phyloP scores from a whole-genome alignment of 2,888 invertebrate genomes.

The Empis stercorea region DNA sequence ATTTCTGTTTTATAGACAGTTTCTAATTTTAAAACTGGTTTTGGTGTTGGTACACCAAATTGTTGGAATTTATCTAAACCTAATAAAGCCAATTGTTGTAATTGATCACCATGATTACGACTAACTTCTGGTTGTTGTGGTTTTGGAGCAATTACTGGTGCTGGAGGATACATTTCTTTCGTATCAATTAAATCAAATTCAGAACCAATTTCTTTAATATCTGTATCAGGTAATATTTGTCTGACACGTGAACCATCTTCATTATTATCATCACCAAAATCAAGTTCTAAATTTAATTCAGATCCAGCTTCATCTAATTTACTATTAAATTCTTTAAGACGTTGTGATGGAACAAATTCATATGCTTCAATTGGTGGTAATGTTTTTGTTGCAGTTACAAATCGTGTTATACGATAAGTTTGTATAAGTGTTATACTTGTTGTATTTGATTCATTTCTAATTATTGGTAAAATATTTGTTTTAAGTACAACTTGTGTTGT shows the following conservation, averaged over 20 bases:
- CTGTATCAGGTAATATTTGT: constrained; percentile 50
- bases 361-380: constrained; percentile 76
- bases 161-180: constrained; percentile 26
- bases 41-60: constrained; percentile 65
- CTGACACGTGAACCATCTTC: constrained; percentile 27
- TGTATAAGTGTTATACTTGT: constrained; percentile 72
- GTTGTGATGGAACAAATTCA: constrained; percentile 75
- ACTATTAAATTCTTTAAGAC: constrained; percentile 77
- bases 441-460: constrained; percentile 60
- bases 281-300: constrained; percentile 71
- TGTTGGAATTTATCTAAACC: constrained; percentile 51
- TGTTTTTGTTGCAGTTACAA: constrained; percentile 84
- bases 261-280: constrained; percentile 68
- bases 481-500: constrained; percentile 79
- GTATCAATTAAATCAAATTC: constrained; percentile 54
- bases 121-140: constrained; percentile 32
- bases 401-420: constrained; percentile 73
- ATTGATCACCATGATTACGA: constrained; percentile 42
- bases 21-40: constrained; percentile 60
- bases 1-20: constrained; percentile 74
- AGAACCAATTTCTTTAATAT: constrained; percentile 57
- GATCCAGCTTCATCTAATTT: constrained; percentile 81
- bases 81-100: constrained; percentile 60
- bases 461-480: constrained; percentile 76
- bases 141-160: constrained; percentile 26